Evolutionary conservation across 2,888 invertebrate species (phyloP), one percentile per base, ranked within the genome.

Genomic region (Melanostoma mellinum): DNA sequence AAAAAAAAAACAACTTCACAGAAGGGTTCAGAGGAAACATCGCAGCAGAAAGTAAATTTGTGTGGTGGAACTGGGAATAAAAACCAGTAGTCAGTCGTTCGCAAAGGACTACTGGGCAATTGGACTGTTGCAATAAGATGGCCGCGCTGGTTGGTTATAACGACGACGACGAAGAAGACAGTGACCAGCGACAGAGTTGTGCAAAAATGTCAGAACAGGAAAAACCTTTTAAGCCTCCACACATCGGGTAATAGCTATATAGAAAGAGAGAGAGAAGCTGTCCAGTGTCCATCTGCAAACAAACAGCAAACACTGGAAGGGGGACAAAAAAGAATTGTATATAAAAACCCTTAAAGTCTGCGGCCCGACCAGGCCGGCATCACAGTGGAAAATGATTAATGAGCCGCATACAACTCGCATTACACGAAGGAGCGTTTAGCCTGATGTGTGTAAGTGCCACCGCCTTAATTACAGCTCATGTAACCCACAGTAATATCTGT

Each of bases 391-490:
- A 84, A 84, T 84, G 84, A 84, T 79, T 79, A 84, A 84, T 84
- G 84, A 79, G 79, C 84, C 74, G 65, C 79, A 79, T 67, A 75
- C 75, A 74, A 79, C 65, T 79, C 74, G 74, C 79, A 79, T 79
- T 71, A 79, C 79, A 79, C 74, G 79, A 84, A 74, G 73, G 63
- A 82, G 78, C 82, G 78, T 82, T 82, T 78, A 82, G 73, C 71
- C 33, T 79, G 79, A 84, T 84, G 79, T 84, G 79, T 84, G 74
- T 84, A 79, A 84, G 74, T 79, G 79, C 79, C 79, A 84, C 79
- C 74, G 79, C 74, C 79, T 84, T 84, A 79, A 79, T 79, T 84
- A 84, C 82, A 73, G 78, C 68, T 78, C 82, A 78, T 82, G 78
- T 78, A 82, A 78, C 82, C 82, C 73, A 77, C 82, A 61, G 78